Conservation (phyloP, 2,113 vertebrate genomes). For the Tetrax tetrax region DNA sequence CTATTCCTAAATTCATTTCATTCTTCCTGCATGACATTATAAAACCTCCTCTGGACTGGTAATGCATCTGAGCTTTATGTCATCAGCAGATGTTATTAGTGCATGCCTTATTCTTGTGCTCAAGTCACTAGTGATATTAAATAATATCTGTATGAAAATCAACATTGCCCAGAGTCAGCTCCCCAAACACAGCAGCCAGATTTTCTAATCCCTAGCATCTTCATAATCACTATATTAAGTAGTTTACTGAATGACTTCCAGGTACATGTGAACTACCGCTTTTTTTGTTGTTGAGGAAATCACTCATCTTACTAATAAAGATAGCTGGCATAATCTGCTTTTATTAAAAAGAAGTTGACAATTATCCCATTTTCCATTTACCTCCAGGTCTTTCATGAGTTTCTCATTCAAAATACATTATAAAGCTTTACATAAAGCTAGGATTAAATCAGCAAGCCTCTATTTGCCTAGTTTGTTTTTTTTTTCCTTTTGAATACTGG, state of each 20-base stretch:
- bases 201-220: neutral
- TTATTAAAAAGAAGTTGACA: conserved; percentile 6
- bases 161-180: neutral
- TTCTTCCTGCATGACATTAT: neutral
- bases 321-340: neutral
- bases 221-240: neutral
- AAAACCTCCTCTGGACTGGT: neutral
- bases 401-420: neutral
- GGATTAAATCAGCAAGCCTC: conserved; percentile 8
- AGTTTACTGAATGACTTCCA: conserved; percentile 7
- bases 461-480: neutral
- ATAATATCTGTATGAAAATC: neutral
- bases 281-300: conserved; percentile 4
- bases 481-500: neutral
- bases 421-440: neutral
- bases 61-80: neutral
- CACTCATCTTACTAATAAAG: neutral
- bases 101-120: neutral
- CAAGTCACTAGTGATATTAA: neutral
- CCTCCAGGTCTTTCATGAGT: neutral
- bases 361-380: neutral
- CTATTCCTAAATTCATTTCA: neutral
- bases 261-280: neutral
- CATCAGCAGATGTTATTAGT: neutral
- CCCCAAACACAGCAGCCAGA: neutral